Base-by-base conservation (phyloP, 2,888 invertebrate species). In the Archips xylosteana region DNA sequence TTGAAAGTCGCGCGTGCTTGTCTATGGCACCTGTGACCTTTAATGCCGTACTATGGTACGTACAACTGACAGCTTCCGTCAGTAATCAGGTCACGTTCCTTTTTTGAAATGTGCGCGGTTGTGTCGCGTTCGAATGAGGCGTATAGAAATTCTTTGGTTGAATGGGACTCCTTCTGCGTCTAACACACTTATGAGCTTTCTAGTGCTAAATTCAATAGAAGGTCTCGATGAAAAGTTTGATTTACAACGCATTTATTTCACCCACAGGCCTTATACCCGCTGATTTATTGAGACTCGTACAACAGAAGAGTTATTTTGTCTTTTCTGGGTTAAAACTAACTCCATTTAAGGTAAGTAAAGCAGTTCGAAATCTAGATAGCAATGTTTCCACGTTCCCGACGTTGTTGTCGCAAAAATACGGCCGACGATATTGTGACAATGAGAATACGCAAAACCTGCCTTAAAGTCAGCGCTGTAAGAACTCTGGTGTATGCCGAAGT, bases 61-160 rank as follows among this genome's bases (percentile, higher is more conserved):
- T n/a, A 84, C 88, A 86, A 79, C 87, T 89, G 90, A 89, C 91
- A 89, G 91, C 87, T 91, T 91, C 92, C 89, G 91, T 92, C 89
- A 87, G 91, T 91, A 94, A 92, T 90, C 94, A 89, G 93, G 92
- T 91, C 94, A 92, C 93, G 94, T 92, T 92, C 91, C 88, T 91
- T 92, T 92, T 92, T 92, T 87, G 89, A 90, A 92, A 89, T 84
- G 87, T 85, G 87, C 85, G 86, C 86, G 87, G 84, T 84, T 82
- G 82, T 83, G 84, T 84, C 82, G 81, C 82, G 80, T 82, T 80
- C 77, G 77, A 82, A 83, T 79, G 79, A 78, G 81, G 83, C 79
- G 82, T 79, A 69, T 71, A 72, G 69, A 76, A 64, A 75, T 74
- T 74, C 71, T 68, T 71, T 65, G 60, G 60, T 65, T 75, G 71